phyloP scores from a whole-genome alignment of 2,888 invertebrate species.

The Cetonia aurata region DNA sequence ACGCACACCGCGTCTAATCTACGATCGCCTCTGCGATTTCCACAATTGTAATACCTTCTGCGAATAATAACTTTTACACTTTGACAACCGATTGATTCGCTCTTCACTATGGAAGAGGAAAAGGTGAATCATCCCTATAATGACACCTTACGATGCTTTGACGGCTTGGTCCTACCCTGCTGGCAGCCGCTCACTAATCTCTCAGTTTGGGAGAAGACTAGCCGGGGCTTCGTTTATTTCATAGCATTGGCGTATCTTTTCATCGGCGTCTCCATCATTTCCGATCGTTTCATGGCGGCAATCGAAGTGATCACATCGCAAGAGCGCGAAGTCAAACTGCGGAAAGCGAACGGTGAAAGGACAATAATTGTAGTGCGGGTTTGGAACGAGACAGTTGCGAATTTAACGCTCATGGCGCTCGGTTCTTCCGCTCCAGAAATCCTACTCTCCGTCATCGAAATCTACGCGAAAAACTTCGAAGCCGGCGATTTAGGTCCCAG shows the following conservation, averaged over 20 bases:
- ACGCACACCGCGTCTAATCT: constrained; percentile 34
- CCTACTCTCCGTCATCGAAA: constrained; percentile 96
- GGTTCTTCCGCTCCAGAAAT: constrained; percentile 99
- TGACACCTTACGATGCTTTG: constrained; percentile 72
- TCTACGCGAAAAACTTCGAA: constrained; percentile 93
- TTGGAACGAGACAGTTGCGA: constrained; percentile 99
- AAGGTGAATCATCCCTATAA: constrained; percentile 35
- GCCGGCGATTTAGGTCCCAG: constrained; percentile 98
- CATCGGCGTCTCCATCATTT: constrained; percentile 98
- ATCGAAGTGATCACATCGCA: constrained; percentile 98
- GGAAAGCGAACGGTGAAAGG: constrained; percentile 87
- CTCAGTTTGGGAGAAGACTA: constrained; percentile 79
- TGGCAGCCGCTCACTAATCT: constrained; percentile 90
- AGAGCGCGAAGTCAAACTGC: constrained; percentile 94
- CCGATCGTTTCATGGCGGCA: constrained; percentile 99
- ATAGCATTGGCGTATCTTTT: constrained; percentile 91
- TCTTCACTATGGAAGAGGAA: constrained; percentile 17
- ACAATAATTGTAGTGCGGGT: constrained; percentile 93
- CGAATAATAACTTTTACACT: too few species aligned
- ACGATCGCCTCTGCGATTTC: constrained; percentile 17
- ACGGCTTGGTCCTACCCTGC: constrained; percentile 88
- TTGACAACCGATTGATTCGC: too few species aligned
- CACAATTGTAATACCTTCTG: too few species aligned
- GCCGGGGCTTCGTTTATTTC: constrained; percentile 93
- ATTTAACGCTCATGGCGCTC: constrained; percentile 97